These are phyloP conservation scores for Hetaerina titia DNA, from an alignment of 2,888 invertebrate genomes.

Conservation along the genomic window DNA sequence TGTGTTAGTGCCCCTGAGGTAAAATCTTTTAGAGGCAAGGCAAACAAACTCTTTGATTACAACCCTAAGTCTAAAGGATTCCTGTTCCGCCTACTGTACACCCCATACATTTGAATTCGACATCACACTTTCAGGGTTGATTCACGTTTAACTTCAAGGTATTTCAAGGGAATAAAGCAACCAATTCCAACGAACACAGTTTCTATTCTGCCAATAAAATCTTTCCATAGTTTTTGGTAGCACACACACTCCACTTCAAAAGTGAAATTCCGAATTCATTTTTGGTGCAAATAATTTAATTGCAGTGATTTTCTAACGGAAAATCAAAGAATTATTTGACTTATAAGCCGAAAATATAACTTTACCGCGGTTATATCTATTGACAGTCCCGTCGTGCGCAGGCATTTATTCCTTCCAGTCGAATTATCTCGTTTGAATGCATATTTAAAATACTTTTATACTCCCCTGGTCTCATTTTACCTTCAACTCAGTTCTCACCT, in stretches of 20 bases:
- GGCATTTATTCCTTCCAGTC: neutral
- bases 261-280: neutral
- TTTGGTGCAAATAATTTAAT: neutral
- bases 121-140: neutral
- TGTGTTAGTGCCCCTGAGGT: neutral
- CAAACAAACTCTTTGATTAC: conserved; percentile 49
- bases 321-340: neutral
- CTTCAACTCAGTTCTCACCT: neutral
- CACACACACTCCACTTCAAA: neutral
- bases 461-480: neutral
- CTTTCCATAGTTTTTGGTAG: neutral
- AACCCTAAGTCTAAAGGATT: neutral
- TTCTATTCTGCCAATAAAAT: neutral
- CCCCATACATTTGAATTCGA: neutral
- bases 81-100: neutral
- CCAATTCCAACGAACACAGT: neutral
- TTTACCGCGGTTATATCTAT: neutral
- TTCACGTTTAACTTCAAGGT: neutral
- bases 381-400: neutral
- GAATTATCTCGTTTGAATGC: neutral
- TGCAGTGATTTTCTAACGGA: neutral
- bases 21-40: neutral
- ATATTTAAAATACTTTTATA: neutral
- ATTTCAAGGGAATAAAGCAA: neutral
- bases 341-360: neutral